Conservation (phyloP, 2,888 invertebrate species). For the Macaria liturata region DNA sequence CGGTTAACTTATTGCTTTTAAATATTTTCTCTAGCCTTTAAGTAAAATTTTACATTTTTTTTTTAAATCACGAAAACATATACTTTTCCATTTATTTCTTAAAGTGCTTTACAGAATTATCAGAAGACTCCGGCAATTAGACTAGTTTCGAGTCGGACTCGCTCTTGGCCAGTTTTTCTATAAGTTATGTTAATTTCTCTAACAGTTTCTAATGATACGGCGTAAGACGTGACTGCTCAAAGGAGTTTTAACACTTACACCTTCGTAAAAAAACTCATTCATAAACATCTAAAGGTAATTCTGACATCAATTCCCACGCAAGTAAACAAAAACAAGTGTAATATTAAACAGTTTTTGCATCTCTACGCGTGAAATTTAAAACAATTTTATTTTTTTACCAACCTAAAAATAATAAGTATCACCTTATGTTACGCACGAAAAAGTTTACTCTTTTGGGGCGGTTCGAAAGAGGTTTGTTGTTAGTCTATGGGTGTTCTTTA, state of each 20-base stretch:
- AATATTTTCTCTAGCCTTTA: too few species aligned
- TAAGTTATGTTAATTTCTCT: too few species aligned
- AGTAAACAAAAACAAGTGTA: constrained; percentile 32
- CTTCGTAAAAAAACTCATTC: constrained; percentile 30
- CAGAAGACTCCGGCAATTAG: too few species aligned
- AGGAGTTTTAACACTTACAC: constrained; percentile 25
- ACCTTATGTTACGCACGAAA: neutral
- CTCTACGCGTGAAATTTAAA: constrained; percentile 26
- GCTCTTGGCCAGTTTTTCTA: too few species aligned
- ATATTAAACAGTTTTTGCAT: constrained; percentile 30
- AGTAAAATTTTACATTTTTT: too few species aligned
- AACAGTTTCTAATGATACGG: constrained; percentile 1
- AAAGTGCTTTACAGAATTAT: too few species aligned
- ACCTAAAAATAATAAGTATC: neutral
- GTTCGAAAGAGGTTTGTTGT: constrained; percentile 7
- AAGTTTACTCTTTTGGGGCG: constrained; percentile 1
- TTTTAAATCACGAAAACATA: too few species aligned
- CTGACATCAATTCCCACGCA: constrained; percentile 33
- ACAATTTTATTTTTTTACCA: constrained; percentile 14
- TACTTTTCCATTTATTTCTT: too few species aligned
- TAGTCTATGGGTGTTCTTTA: constrained; percentile 30
- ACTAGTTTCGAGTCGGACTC: too few species aligned
- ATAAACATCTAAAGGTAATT: constrained; percentile 22
- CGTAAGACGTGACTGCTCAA: constrained; percentile 29
- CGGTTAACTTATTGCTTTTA: too few species aligned